Conservation (phyloP, 2,888 invertebrate genomes). For the Busseola fusca region DNA sequence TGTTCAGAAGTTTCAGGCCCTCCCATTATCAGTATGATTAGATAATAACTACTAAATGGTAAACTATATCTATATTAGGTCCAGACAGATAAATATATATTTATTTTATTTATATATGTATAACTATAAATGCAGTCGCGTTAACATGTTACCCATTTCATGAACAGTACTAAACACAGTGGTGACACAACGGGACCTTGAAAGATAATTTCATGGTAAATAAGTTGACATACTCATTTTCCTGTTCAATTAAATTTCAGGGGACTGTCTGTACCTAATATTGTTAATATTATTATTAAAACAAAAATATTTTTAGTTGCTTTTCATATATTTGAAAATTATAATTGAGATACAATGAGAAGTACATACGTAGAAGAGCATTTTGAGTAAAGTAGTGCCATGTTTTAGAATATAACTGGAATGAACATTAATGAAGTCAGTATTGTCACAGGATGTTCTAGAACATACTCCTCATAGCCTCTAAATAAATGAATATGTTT, state of each 20-base stretch:
- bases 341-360: constrained; percentile 64
- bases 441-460: constrained; percentile 66
- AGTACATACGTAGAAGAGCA: constrained; percentile 62
- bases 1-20: constrained; percentile 80
- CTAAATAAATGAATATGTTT: constrained; percentile 66
- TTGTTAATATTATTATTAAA: constrained; percentile 69
- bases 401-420: constrained; percentile 48
- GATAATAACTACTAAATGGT: constrained; percentile 74
- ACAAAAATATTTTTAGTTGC: constrained; percentile 69
- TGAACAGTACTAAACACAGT: constrained; percentile 40
- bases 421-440: constrained; percentile 59
- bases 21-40: constrained; percentile 71
- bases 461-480: constrained; percentile 71
- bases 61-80: constrained; percentile 78
- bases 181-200: constrained; percentile 63
- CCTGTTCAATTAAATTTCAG: constrained; percentile 77
- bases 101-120: constrained; percentile 63
- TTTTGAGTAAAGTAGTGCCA: constrained; percentile 44
- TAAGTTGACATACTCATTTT: constrained; percentile 69
- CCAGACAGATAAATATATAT: constrained; percentile 74
- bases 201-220: constrained; percentile 70
- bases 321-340: constrained; percentile 72
- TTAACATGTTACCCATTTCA: constrained; percentile 49
- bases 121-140: constrained; percentile 60
- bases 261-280: constrained; percentile 80